Percentiles rank a stretch among this genome's conserved stretches.
These are phyloP conservation scores for Jacana jacana DNA, from an alignment of 2,113 vertebrate species.

Conservation along the genomic window DNA sequence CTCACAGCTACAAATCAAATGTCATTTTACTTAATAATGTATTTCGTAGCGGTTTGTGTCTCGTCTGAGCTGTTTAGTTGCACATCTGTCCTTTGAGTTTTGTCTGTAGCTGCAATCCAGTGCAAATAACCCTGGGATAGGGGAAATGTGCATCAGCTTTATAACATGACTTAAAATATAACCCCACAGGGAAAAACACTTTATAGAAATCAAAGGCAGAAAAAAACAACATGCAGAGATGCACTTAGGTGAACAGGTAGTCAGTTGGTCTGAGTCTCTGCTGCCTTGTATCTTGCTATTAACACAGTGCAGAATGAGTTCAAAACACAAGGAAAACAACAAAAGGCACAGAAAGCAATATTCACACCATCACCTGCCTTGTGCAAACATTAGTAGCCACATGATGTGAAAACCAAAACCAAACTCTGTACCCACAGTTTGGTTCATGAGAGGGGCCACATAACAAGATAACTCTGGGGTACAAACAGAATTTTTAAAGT, in stretches of 20 bases:
- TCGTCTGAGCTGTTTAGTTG: conserved; percentile 39
- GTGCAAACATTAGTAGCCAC: background rate
- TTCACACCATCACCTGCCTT: background rate
- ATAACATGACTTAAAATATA: conserved; percentile 4
- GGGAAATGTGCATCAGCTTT: background rate
- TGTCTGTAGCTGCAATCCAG: background rate
- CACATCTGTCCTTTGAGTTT: conserved; percentile 22
- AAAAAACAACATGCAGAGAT: background rate
- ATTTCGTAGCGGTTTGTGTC: conserved; percentile 57
- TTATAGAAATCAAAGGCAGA: conserved; percentile 24
- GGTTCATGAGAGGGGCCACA: background rate
- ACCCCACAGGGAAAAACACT: background rate
- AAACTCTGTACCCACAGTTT: background rate
- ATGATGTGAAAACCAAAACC: background rate
- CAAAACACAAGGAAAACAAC: background rate
- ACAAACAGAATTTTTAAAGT: background rate
- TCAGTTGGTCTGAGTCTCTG: background rate
- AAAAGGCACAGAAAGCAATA: background rate
- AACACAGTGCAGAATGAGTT: background rate
- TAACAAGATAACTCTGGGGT: background rate
- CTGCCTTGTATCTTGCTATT: background rate
- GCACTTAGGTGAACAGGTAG: background rate
- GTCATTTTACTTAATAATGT: conserved; percentile 73
- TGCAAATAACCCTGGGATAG: background rate
- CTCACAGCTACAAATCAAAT: conserved; percentile 74